Conservation (phyloP, 2,888 invertebrate species). For the Drosophila demipolita region DNA sequence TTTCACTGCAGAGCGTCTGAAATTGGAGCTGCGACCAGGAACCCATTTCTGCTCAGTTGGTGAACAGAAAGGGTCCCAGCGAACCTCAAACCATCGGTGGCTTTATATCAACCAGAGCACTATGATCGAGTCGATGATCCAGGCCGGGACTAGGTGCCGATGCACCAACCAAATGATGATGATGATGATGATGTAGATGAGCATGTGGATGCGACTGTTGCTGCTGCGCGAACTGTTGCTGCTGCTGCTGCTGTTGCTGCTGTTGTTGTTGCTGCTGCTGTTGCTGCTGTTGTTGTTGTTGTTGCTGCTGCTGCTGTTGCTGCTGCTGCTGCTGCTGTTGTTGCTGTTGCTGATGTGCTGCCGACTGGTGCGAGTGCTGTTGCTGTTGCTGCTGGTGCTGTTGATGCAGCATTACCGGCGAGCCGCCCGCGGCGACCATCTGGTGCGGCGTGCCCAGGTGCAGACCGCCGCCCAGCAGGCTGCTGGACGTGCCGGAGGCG, state of each 20-base stretch:
- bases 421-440: conserved; percentile 84
- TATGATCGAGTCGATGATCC: conserved; percentile 86
- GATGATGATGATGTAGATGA: conserved; percentile 83
- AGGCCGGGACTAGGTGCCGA: conserved; percentile 87
- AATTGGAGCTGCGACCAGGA: conserved; percentile 39
- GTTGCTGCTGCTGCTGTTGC: conserved; percentile 68
- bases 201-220: conserved; percentile 76
- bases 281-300: conserved; percentile 42
- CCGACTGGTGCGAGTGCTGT: conserved; percentile 73
- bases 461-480: conserved; percentile 78
- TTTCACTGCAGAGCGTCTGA: conserved; percentile 20
- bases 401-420: conserved; percentile 84
- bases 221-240: conserved; percentile 73
- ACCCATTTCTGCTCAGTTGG: conserved; percentile 77
- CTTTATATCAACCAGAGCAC: conserved; percentile 88
- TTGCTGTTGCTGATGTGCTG: too few relatives aligned
- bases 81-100: conserved; percentile 87
- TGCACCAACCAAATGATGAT: conserved; percentile 81
- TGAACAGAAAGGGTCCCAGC: conserved; percentile 88
- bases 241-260: conserved; percentile 4
- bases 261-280: conserved; percentile 33
- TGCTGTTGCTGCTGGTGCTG: conserved; percentile 83
- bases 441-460: conserved; percentile 84
- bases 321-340: conserved; percentile 67
- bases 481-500: conserved; percentile 79